phyloP scores from a whole-genome alignment of 2,113 vertebrate species.

The Colinus virginianus region DNA sequence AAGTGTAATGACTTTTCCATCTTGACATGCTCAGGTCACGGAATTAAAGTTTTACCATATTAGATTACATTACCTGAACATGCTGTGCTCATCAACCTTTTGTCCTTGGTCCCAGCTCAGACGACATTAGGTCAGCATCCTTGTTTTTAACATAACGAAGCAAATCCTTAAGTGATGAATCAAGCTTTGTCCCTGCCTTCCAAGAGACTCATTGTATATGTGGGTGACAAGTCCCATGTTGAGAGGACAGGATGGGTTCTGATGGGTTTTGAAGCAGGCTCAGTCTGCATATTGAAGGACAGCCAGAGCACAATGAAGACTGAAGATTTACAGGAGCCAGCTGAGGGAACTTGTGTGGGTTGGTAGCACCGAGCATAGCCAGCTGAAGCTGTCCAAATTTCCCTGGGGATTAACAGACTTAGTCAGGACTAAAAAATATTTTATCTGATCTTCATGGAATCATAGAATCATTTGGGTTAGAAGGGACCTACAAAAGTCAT shows the following conservation, averaged over 20 bases:
- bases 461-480: too few species aligned
- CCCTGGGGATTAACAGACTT: not conserved
- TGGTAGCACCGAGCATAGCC: not conserved
- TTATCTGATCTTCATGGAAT: not conserved
- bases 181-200: not conserved
- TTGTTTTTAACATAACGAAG: not conserved
- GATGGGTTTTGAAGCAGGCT: not conserved
- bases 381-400: not conserved
- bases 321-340: not conserved
- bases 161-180: not conserved
- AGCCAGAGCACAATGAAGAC: not conserved
- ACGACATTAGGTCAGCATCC: not conserved
- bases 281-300: not conserved
- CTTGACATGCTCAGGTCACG: not conserved
- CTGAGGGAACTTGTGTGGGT: not conserved
- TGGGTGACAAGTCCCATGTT: not conserved
- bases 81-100: accelerated
- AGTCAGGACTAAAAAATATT: not conserved
- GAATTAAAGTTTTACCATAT: not conserved
- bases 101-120: not conserved
- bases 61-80: not conserved
- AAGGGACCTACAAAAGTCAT: too few species aligned
- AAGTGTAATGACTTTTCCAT: not conserved
- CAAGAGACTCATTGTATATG: not conserved
- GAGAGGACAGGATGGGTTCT: not conserved